These are phyloP conservation scores for Harpegnathos saltator DNA, from an alignment of 1,140 invertebrate genomes.

Conservation along the genomic window DNA sequence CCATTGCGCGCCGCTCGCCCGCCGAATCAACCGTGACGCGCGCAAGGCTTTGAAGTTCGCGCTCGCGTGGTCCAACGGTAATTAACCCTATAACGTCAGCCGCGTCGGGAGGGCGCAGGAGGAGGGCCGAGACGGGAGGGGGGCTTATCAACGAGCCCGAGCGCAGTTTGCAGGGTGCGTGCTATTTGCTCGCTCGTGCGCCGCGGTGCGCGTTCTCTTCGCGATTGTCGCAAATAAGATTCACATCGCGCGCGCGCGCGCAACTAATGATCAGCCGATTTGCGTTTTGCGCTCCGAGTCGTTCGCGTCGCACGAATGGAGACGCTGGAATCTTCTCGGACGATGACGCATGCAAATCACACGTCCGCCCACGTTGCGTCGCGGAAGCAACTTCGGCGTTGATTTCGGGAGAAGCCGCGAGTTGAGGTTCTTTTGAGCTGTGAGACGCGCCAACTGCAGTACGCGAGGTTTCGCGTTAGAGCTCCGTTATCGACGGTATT, in stretches of 20 bases:
- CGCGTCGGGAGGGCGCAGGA: not conserved
- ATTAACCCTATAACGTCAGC: conserved; percentile 51
- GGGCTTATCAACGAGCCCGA: conserved; percentile 32
- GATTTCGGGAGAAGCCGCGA: too few species aligned
- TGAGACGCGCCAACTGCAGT: too few species aligned
- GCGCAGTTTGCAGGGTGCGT: conserved; percentile 30
- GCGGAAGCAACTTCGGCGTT: too few species aligned
- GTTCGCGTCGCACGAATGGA: too few species aligned
- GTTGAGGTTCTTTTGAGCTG: too few species aligned
- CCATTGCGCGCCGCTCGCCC: conserved; percentile 45
- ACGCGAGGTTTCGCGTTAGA: too few species aligned
- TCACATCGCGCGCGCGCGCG: conserved; percentile 28
- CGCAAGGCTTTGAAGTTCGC: conserved; percentile 52
- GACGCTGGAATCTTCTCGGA: too few species aligned
- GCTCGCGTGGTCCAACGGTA: conserved; percentile 35
- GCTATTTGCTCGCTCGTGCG: conserved; percentile 44
- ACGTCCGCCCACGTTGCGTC: too few species aligned
- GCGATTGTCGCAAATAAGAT: conserved; percentile 54
- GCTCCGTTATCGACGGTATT: too few species aligned
- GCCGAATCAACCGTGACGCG: conserved; percentile 55
- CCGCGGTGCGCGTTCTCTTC: conserved; percentile 29
- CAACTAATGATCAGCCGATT: conserved; percentile 2
- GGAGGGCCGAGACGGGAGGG: too few species aligned
- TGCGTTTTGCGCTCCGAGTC: conserved; percentile 4
- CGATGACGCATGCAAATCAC: too few species aligned